A percentile compares a stretch with the other conserved stretches of the same genome.
phyloP scores from a whole-genome alignment of 37 sponge, comb jelly and placozoan genomes.

The Bolinopsis microptera region DNA sequence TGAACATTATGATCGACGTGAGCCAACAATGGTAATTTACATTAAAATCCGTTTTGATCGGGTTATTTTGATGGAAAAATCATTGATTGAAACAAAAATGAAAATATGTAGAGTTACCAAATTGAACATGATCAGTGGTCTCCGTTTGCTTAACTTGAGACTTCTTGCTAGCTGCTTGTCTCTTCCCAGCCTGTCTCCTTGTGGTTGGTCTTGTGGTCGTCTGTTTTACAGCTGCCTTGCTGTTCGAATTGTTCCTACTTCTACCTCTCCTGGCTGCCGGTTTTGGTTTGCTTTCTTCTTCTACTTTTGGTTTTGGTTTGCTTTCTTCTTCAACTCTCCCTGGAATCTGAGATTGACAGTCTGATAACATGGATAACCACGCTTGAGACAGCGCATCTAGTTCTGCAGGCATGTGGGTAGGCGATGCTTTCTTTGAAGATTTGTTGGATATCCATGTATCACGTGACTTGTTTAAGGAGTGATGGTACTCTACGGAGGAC shows the following conservation, averaged over 20 bases:
- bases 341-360: neutral
- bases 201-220: neutral
- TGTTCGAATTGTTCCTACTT: neutral
- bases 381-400: neutral
- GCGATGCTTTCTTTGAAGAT: neutral
- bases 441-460: neutral
- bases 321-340: neutral
- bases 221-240: neutral
- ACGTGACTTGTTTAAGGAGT: neutral
- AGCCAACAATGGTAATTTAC: too few relatives aligned
- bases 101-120: too few relatives aligned
- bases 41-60: too few relatives aligned
- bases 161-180: neutral
- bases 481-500: neutral
- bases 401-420: neutral
- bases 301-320: neutral
- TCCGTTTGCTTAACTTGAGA: neutral
- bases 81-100: too few relatives aligned
- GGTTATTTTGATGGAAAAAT: too few relatives aligned
- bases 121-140: neutral
- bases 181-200: neutral
- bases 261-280: neutral
- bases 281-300: neutral
- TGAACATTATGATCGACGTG: neutral
- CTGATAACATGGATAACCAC: constrained; percentile 2